Base-by-base conservation (phyloP, 1,140 invertebrate genomes). In the Caenorhabditis tropicalis region DNA sequence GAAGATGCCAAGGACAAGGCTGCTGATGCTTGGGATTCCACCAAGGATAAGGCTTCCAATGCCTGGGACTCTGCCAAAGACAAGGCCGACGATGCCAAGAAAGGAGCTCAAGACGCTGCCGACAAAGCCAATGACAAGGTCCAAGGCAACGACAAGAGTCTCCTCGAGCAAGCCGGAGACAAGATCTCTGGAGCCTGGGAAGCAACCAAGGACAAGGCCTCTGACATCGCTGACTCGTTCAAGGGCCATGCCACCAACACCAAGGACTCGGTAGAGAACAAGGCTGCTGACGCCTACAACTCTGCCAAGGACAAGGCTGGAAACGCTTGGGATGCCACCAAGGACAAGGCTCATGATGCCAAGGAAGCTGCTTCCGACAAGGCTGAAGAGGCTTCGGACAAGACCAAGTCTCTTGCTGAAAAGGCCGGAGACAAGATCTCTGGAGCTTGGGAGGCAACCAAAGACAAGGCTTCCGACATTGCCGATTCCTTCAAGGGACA, bases 401-500 rank as follows among this genome's bases (percentile, higher is more conserved):
- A 56, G 7, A 24, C 7, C 21, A 56, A 56, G 1, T 56, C 53
- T 27, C 3, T 56, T 1, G 21, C 58, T 19, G 58, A 36, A 4
- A 65, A 36, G 19, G 58, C 16, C 5, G 58, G 58, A 65, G 58
- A 65, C 31, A 33, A 33, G 29, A 65, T 65, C 58, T 65, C 58
- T 36, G 58, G 58, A 65, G 58, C 58, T 33, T 65, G 31, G 29
- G 53, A 56, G 12, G 53, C 53, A 12, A 56, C 53, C 53, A 56
- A 56, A 19, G 58, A 65, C 2, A 65, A 65, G 58, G 58, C 58
- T 19, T 7, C 1, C 0, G 58, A 65, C 31, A 19, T 65, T 7
- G 58, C 31, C 15, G 58, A 65, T 19, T 65, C 58, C 58, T 65
- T 65, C 58, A 65, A 65, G 16, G 58, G 29, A 16, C 58, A 65